Evolutionary conservation across 2,797 vertebrate genomes (phyloP).

Genomic region (Halcyon leucocephala): DNA sequence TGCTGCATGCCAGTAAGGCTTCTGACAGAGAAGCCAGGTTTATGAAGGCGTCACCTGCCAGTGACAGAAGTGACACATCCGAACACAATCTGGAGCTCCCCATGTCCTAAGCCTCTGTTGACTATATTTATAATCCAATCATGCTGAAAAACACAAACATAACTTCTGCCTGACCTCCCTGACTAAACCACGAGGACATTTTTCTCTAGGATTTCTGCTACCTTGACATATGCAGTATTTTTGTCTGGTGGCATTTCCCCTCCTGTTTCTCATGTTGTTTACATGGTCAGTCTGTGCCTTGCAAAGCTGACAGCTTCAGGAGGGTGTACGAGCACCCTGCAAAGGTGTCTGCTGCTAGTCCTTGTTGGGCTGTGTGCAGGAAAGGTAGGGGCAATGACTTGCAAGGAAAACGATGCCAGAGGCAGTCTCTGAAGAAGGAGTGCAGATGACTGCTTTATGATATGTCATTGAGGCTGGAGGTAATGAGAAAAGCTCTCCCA

Average conservation of each 20-base stretch:
- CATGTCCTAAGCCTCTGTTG: not conserved
- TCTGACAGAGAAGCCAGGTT: not conserved
- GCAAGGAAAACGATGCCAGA: not conserved
- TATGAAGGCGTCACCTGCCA: not conserved
- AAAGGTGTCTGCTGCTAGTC: not conserved
- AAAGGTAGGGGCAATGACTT: not conserved
- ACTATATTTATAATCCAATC: constrained; percentile 52
- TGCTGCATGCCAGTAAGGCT: accelerated
- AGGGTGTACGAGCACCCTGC: not conserved
- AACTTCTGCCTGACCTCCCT: constrained; percentile 21
- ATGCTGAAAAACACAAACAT: constrained; percentile 13
- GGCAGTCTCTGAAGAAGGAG: not conserved
- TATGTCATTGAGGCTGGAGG: not conserved
- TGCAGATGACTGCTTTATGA: not conserved
- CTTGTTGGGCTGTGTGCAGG: not conserved
- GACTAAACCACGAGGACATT: not conserved
- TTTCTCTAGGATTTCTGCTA: not conserved
- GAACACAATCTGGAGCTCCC: not conserved
- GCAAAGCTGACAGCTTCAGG: not conserved
- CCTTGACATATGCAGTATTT: not conserved
- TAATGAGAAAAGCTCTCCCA: constrained; percentile 17
- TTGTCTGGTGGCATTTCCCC: not conserved
- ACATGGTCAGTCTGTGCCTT: not conserved
- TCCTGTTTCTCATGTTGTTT: not conserved
- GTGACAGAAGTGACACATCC: not conserved